phyloP scores from a whole-genome alignment of 2,113 vertebrate genomes.

The Calypte anna region DNA sequence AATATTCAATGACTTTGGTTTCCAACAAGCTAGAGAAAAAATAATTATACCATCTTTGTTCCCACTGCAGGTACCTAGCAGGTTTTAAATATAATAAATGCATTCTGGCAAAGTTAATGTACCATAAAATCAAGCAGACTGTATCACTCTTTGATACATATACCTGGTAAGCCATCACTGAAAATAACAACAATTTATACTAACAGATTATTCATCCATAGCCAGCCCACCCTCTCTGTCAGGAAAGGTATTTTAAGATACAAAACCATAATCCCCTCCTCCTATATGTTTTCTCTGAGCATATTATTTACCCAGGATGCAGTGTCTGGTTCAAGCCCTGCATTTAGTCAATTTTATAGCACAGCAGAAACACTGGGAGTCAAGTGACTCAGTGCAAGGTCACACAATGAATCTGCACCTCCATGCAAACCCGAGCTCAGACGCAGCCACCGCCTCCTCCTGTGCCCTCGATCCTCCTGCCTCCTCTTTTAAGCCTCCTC shows the following conservation, averaged over 20 bases:
- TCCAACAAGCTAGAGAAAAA: slow-evolving; percentile 46
- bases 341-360: slow-evolving; percentile 57
- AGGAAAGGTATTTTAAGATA: slow-evolving; percentile 34
- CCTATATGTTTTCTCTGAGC: background rate
- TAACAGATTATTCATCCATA: slow-evolving; percentile 30
- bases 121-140: slow-evolving; percentile 63
- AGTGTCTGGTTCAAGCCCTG: slow-evolving; percentile 29
- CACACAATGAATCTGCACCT: slow-evolving; percentile 31
- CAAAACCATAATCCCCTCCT: slow-evolving; percentile 35
- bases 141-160: slow-evolving; percentile 45
- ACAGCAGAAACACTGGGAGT: slow-evolving; percentile 15
- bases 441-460: slow-evolving; percentile 18
- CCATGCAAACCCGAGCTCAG: background rate
- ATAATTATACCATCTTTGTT: slow-evolving; percentile 66
- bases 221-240: slow-evolving; percentile 23
- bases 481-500: background rate
- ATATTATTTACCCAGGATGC: slow-evolving; percentile 29
- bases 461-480: background rate
- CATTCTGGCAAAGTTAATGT: slow-evolving; percentile 63
- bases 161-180: slow-evolving; percentile 24
- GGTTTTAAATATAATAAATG: slow-evolving; percentile 68
- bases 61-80: slow-evolving; percentile 51
- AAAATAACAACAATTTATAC: slow-evolving; percentile 62
- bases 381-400: slow-evolving; percentile 60
- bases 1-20: slow-evolving; percentile 48